These are phyloP conservation scores for Nyctibius bracteatus DNA, from an alignment of 2,113 vertebrate genomes.

Conservation along the genomic window DNA sequence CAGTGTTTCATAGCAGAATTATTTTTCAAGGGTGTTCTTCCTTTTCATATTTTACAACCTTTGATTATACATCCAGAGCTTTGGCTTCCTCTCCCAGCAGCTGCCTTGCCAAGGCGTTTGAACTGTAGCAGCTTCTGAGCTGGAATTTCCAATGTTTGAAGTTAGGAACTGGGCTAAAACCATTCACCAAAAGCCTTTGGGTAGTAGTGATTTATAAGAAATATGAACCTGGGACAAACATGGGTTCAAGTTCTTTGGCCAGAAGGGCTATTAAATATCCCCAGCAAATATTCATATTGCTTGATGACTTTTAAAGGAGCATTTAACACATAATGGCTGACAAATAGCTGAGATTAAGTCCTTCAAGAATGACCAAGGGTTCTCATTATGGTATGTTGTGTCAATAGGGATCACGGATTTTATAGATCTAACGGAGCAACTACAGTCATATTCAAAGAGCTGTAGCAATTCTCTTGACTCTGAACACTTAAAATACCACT, in stretches of 20 bases:
- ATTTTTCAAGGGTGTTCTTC: slow-evolving; percentile 52
- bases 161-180: slow-evolving; percentile 3
- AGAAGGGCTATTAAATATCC: neutral
- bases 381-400: neutral
- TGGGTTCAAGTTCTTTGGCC: neutral
- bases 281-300: neutral
- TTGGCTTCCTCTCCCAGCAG: slow-evolving; percentile 44
- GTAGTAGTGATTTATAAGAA: neutral
- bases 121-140: slow-evolving; percentile 30
- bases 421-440: neutral
- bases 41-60: slow-evolving; percentile 44
- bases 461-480: neutral
- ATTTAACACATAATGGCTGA: neutral
- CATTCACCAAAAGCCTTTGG: neutral
- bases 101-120: slow-evolving; percentile 33
- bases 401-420: neutral
- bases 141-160: slow-evolving; percentile 54
- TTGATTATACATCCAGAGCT: slow-evolving; percentile 45
- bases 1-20: neutral
- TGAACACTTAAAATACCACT: neutral
- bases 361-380: neutral
- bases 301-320: neutral
- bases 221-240: neutral
- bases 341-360: neutral
- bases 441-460: neutral